A percentile compares a stretch with the other conserved stretches of the same genome.
Evolutionary conservation across 2,797 vertebrate genomes (phyloP).

Genomic region (Tapera naevia): DNA sequence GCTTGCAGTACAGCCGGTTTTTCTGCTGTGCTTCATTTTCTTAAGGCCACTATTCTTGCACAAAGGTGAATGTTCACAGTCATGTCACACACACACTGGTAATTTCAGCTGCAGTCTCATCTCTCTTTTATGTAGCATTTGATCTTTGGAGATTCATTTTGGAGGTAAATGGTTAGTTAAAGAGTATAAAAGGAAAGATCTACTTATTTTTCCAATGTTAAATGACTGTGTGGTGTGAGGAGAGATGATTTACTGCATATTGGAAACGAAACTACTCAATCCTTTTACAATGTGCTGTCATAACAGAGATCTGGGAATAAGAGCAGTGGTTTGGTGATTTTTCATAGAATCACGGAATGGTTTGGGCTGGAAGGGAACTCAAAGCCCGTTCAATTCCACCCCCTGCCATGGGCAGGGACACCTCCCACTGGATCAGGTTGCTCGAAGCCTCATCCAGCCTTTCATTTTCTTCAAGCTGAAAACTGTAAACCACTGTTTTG

Average conservation of each 20-base stretch:
- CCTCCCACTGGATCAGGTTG: no score
- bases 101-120: neutral
- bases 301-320: neutral
- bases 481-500: neutral
- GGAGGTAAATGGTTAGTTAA: conserved; percentile 30
- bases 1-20: neutral
- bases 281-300: neutral
- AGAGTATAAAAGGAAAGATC: neutral
- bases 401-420: no score
- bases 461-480: neutral
- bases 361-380: no score
- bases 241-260: conserved; percentile 8
- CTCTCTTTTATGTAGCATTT: neutral
- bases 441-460: no score
- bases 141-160: neutral
- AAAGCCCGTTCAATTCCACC: no score
- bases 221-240: conserved; percentile 3
- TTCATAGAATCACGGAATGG: neutral
- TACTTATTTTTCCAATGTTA: neutral
- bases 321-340: neutral
- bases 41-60: neutral
- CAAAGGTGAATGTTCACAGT: neutral
- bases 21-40: neutral
- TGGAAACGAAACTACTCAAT: conserved; percentile 29
- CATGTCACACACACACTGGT: neutral